These are phyloP conservation scores for Hyphantria cunea DNA, from an alignment of 1,140 invertebrate species.

Conservation along the genomic window DNA sequence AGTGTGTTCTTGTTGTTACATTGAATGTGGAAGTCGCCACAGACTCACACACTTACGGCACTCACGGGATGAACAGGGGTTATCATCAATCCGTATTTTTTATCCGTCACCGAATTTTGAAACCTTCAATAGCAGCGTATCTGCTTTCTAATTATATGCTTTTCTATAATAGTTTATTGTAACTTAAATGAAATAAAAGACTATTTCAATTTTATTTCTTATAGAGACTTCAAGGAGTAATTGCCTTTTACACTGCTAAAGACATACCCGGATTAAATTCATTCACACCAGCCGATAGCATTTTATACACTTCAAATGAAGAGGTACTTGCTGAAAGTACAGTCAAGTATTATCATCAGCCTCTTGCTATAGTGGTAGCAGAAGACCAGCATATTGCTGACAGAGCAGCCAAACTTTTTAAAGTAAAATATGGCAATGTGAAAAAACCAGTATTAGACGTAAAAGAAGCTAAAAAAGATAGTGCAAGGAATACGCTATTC, in stretches of 20 bases:
- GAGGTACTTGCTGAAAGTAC: conserved; percentile 76
- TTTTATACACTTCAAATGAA: conserved; percentile 57
- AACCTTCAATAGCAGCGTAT: neutral
- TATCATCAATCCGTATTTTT: no score
- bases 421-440: conserved; percentile 83
- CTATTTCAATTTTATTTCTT: no score
- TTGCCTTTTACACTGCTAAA: conserved; percentile 86
- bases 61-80: no score
- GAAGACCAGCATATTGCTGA: conserved; percentile 83
- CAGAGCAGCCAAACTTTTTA: conserved; percentile 84
- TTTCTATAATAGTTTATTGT: no score
- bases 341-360: conserved; percentile 86
- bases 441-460: conserved; percentile 52
- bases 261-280: conserved; percentile 89
- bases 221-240: conserved; percentile 85
- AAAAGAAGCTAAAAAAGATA: conserved; percentile 49
- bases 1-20: no score
- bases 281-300: conserved; percentile 59
- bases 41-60: no score
- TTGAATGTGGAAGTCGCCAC: no score
- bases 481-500: conserved; percentile 42
- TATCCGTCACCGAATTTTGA: no score
- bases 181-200: no score
- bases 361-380: conserved; percentile 88
- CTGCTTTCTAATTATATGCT: no score